A percentile compares a stretch with the other conserved stretches of the same genome.
These are phyloP conservation scores for Acanthisitta chloris DNA, from an alignment of 2,113 vertebrate species.

Conservation along the genomic window DNA sequence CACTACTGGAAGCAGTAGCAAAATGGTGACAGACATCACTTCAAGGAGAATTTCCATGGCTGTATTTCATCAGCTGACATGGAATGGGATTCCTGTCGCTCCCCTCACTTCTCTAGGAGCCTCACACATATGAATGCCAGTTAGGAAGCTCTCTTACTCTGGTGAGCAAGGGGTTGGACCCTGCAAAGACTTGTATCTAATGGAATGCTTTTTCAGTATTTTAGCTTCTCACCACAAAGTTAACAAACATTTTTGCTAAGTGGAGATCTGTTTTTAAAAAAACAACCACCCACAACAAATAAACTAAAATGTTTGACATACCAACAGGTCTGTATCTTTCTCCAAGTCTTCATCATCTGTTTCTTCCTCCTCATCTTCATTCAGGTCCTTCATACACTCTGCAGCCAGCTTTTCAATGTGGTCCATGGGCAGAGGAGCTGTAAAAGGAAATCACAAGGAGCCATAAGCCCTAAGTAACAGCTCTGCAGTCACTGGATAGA, in stretches of 20 bases:
- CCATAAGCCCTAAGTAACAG: neutral
- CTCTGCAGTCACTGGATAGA: neutral
- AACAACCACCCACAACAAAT: neutral
- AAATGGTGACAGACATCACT: neutral
- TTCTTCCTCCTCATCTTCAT: constrained; percentile 81
- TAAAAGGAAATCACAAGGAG: constrained; percentile 18
- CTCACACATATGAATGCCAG: neutral
- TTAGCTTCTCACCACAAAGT: neutral
- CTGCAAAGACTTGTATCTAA: neutral
- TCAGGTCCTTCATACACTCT: constrained; percentile 89
- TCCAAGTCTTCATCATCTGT: constrained; percentile 81
- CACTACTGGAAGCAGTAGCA: neutral
- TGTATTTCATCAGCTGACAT: neutral
- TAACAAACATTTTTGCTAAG: neutral
- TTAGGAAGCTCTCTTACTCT: neutral
- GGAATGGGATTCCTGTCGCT: neutral
- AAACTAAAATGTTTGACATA: constrained; percentile 43
- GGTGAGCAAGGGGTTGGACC: neutral
- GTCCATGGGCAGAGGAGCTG: constrained; percentile 91
- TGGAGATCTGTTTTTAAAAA: neutral
- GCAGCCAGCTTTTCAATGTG: constrained; percentile 92
- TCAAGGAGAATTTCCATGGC: neutral
- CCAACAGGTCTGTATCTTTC: constrained; percentile 85
- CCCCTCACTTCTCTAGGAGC: neutral
- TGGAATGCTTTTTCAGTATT: neutral